Evolutionary conservation across 1,140 invertebrate species (phyloP).

Genomic region (Drosophila simulans): DNA sequence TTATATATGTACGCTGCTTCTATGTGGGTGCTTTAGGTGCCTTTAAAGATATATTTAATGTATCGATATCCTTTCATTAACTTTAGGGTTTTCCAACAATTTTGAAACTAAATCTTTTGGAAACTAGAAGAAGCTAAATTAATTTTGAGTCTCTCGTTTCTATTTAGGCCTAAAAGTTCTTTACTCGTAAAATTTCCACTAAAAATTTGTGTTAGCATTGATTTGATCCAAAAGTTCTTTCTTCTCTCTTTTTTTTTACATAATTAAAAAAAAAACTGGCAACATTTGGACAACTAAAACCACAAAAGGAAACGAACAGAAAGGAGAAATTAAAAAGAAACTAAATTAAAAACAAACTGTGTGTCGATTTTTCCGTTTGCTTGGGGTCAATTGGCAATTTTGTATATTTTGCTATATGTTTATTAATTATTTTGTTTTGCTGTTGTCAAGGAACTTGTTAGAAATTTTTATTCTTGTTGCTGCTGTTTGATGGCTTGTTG

Average conservation of each 20-base stretch:
- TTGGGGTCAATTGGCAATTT: constrained; percentile 36
- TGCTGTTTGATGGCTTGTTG: constrained; percentile 73
- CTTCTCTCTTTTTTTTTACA: constrained; percentile 14
- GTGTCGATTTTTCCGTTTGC: constrained; percentile 19
- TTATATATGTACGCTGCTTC: constrained; percentile 18
- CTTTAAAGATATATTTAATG: constrained; percentile 3
- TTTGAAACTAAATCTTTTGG: constrained; percentile 8
- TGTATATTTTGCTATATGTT: constrained; percentile 71
- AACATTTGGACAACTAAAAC: constrained; percentile 32
- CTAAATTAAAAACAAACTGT: constrained; percentile 17
- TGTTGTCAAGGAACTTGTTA: constrained; percentile 74
- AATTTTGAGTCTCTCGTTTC: constrained; percentile 59
- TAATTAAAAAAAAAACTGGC: constrained; percentile 34
- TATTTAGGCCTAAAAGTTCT: constrained; percentile 52
- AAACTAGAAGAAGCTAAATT: constrained; percentile 41
- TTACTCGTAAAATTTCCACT: constrained; percentile 69
- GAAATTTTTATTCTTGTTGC: constrained; percentile 66
- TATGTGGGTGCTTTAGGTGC: constrained; percentile 32
- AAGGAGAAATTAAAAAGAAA: constrained; percentile 37
- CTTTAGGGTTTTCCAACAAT: background rate
- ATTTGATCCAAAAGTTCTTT: constrained; percentile 53
- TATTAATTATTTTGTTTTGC: constrained; percentile 44
- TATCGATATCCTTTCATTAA: background rate
- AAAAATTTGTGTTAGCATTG: constrained; percentile 75
- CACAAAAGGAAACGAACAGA: constrained; percentile 31